phyloP scores from a whole-genome alignment of 2,113 vertebrate species.

The Oceanodroma tethys region DNA sequence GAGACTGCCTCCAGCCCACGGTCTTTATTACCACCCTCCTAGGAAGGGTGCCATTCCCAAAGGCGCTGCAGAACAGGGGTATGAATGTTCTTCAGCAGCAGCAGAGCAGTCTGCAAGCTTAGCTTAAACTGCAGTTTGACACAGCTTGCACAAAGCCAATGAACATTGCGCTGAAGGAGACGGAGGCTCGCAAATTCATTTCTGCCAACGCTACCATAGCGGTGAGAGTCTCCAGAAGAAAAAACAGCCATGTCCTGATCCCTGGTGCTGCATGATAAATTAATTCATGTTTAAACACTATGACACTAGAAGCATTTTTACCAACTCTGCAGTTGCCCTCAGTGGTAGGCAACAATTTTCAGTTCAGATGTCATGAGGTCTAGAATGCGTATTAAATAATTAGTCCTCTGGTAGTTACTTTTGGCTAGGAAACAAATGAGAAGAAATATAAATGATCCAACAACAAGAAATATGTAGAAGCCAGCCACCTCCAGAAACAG shows the following conservation, averaged over 20 bases:
- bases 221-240: neutral
- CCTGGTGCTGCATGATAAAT: neutral
- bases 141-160: neutral
- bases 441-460: neutral
- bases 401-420: conserved; percentile 41
- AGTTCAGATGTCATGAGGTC: conserved; percentile 31
- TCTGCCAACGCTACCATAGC: neutral
- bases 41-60: neutral
- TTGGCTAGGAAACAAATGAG: conserved; percentile 2
- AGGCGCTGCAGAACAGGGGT: neutral
- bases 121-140: neutral
- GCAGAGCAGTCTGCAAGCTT: neutral
- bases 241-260: neutral
- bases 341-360: conserved; percentile 42
- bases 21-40: neutral
- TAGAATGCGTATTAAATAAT: conserved; percentile 31
- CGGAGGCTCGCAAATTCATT: neutral
- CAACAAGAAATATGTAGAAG: neutral
- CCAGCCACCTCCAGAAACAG: neutral
- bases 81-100: neutral
- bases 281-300: conserved; percentile 13
- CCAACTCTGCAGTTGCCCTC: conserved; percentile 35
- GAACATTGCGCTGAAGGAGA: neutral
- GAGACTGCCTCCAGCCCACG: neutral
- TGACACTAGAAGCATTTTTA: conserved; percentile 10